Evolutionary conservation across 1,140 invertebrate species (phyloP).

Genomic region (Drosophila yakuba): DNA sequence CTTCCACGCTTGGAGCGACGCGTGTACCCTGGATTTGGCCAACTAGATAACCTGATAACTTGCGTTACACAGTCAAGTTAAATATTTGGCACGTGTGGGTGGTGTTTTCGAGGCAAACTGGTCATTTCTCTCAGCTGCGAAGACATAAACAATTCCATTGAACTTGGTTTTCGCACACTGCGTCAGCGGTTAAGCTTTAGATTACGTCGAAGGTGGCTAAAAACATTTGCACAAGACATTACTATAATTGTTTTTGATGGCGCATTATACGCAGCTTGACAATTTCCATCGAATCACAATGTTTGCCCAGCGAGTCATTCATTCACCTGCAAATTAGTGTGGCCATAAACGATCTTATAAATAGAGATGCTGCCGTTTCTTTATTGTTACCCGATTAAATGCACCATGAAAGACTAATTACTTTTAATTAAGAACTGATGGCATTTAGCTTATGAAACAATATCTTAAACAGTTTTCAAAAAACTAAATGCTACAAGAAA

Average conservation of each 20-base stretch:
- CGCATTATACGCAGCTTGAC: slow-evolving; percentile 52
- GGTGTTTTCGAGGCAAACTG: slow-evolving; percentile 19
- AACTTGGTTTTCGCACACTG: slow-evolving; percentile 54
- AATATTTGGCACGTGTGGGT: slow-evolving; percentile 40
- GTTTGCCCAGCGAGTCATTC: slow-evolving; percentile 62
- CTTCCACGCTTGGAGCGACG: slow-evolving; percentile 42
- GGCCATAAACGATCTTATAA: slow-evolving; percentile 58
- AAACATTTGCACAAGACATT: slow-evolving; percentile 68
- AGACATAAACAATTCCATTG: slow-evolving; percentile 70
- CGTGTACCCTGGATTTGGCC: slow-evolving; percentile 64
- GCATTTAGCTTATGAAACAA: no score
- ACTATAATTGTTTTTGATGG: slow-evolving; percentile 45
- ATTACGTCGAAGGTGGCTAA: slow-evolving; percentile 45
- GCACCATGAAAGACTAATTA: background rate
- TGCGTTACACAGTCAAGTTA: slow-evolving; percentile 17
- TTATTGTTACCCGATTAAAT: slow-evolving; percentile 42
- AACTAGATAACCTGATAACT: slow-evolving; percentile 17
- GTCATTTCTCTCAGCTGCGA: slow-evolving; percentile 32
- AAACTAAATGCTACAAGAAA: no score
- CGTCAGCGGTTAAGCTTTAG: slow-evolving; percentile 37
- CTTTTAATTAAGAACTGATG: no score
- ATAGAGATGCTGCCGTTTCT: slow-evolving; percentile 46
- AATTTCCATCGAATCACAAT: slow-evolving; percentile 67
- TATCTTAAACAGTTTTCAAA: no score
- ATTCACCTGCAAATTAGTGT: slow-evolving; percentile 57